These are phyloP conservation scores for Eristalis intricaria DNA, from an alignment of 2,888 invertebrate genomes.

Conservation along the genomic window DNA sequence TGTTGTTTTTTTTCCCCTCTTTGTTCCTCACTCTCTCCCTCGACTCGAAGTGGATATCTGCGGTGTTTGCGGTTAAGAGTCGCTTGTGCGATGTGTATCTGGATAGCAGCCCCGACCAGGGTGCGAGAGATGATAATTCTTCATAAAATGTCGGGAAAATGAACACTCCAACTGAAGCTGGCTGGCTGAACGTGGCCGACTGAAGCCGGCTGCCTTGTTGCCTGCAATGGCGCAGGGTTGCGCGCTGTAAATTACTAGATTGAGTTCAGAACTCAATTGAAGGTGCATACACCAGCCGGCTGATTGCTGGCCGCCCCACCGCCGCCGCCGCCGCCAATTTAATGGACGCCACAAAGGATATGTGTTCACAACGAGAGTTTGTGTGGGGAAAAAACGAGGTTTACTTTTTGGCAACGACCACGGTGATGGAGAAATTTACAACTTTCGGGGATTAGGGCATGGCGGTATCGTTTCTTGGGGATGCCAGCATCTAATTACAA, in stretches of 20 bases:
- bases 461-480: not conserved
- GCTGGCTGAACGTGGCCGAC: not conserved
- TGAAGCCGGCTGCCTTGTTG: not conserved
- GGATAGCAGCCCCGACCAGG: not conserved
- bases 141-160: constrained; percentile 48
- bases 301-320: not conserved
- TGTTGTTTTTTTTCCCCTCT: not conserved
- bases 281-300: not conserved
- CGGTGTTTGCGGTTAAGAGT: constrained; percentile 40
- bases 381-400: not conserved
- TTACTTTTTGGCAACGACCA: not conserved
- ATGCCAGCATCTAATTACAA: constrained; percentile 6
- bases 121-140: constrained; percentile 38
- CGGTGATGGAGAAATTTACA: not conserved
- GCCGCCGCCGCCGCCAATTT: not conserved
- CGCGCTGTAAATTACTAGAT: constrained; percentile 42
- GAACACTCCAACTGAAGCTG: constrained; percentile 23
- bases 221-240: constrained; percentile 3
- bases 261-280: constrained; percentile 37
- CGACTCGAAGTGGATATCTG: constrained; percentile 29
- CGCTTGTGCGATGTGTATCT: not conserved
- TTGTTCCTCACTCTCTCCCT: not conserved
- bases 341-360: not conserved
- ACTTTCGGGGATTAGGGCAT: not conserved
- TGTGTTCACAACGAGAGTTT: not conserved